Conservation (phyloP, 2,888 invertebrate species). For the Oasisia sp. region DNA sequence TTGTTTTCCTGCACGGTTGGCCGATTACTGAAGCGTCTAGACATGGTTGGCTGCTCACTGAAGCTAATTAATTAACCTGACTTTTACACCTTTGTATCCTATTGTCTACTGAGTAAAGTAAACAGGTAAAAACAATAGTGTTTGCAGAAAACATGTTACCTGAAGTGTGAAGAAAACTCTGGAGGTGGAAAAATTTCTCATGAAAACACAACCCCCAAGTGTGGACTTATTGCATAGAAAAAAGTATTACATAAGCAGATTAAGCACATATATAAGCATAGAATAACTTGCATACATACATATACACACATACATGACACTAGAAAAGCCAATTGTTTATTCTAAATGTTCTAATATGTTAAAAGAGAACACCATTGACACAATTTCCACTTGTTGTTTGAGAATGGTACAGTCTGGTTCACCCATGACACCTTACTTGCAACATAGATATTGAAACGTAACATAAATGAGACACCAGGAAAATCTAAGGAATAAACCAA, state of each 20-base stretch:
- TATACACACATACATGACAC: not conserved
- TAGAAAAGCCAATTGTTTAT: not conserved
- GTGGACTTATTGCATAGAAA: no score
- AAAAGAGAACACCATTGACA: not conserved
- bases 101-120: not conserved
- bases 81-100: conserved; percentile 9
- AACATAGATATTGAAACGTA: not conserved
- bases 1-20: not conserved
- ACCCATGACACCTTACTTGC: not conserved
- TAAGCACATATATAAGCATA: no score
- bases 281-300: no score
- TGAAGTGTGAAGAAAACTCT: no score
- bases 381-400: not conserved
- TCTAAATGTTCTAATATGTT: not conserved
- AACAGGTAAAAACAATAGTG: not conserved
- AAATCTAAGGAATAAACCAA: no score
- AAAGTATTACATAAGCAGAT: no score
- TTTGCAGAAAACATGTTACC: not conserved
- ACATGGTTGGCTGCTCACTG: not conserved
- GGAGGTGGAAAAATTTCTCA: no score
- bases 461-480: not conserved
- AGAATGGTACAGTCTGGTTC: not conserved
- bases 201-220: no score
- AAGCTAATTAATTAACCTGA: not conserved
- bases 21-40: not conserved